These are phyloP conservation scores for Uria lomvia DNA, from an alignment of 2,113 vertebrate genomes.

Conservation along the genomic window DNA sequence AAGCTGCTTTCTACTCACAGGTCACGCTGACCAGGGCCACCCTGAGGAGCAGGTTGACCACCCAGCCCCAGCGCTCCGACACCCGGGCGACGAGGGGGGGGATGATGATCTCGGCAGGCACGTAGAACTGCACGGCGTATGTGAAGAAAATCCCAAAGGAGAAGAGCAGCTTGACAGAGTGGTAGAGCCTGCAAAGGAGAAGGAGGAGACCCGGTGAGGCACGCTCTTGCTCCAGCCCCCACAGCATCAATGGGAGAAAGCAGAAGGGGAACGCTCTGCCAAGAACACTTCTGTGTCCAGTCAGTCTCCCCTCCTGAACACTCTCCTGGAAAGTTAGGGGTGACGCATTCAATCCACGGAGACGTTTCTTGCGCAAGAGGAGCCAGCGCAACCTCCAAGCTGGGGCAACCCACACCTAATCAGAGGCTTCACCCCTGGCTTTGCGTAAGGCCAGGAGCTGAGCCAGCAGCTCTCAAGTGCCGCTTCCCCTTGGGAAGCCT, in stretches of 20 bases:
- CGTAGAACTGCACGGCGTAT: constrained; percentile 94
- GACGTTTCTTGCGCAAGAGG: neutral
- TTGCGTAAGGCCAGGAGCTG: neutral
- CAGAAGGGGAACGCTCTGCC: neutral
- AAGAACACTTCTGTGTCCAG: neutral
- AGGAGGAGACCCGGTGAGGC: neutral
- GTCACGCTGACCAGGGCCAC: constrained; percentile 82
- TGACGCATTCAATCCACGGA: neutral
- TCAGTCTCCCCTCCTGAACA: neutral
- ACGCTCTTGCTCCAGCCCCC: neutral
- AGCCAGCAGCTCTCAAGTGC: neutral
- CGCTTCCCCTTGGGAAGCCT: neutral
- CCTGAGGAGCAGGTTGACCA: constrained; percentile 81
- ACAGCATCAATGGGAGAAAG: neutral
- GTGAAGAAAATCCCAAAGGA: constrained; percentile 93
- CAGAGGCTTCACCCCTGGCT: neutral
- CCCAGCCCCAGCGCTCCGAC: constrained; percentile 68
- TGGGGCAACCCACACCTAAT: neutral
- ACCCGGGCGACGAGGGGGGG: constrained; percentile 75
- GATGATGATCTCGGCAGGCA: constrained; percentile 90
- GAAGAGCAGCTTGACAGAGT: constrained; percentile 93
- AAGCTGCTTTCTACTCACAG: constrained; percentile 79
- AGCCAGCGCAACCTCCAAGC: neutral
- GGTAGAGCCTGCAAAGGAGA: constrained; percentile 83
- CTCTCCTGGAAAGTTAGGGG: neutral